A percentile compares a stretch with the other conserved stretches of the same genome.
These are phyloP conservation scores for Podarcis raffonei DNA, from an alignment of 2,113 vertebrate genomes.

Conservation along the genomic window DNA sequence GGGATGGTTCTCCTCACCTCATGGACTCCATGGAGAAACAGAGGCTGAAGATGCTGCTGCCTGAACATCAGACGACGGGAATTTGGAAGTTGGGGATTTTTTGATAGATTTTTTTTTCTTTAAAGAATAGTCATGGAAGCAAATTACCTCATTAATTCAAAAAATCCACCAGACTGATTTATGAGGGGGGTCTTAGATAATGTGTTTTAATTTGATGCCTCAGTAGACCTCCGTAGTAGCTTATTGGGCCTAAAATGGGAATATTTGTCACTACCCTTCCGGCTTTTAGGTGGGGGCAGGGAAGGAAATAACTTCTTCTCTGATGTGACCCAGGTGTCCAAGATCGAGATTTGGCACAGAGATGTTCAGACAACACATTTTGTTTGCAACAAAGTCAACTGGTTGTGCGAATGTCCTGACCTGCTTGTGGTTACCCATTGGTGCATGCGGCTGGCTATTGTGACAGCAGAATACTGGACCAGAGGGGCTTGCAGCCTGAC, in stretches of 20 bases:
- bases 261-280: neutral
- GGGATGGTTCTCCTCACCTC: neutral
- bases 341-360: neutral
- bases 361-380: neutral
- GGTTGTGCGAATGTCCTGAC: neutral
- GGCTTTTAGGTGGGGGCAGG: neutral
- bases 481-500: no score
- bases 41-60: neutral
- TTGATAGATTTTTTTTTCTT: no score
- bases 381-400: neutral
- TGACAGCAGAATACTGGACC: no score
- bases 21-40: no score
- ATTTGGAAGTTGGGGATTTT: neutral
- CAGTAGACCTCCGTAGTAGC: neutral
- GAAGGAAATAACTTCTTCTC: neutral
- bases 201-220: conserved; percentile 19
- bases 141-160: conserved; percentile 6
- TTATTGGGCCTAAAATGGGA: neutral
- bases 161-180: neutral
- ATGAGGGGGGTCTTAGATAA: neutral
- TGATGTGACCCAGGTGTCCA: neutral
- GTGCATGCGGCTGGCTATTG: no score
- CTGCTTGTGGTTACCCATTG: no score
- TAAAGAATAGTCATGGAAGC: neutral
- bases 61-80: neutral